phyloP scores from a whole-genome alignment of 2,797 vertebrate species.

The Trematomus bernacchii region DNA sequence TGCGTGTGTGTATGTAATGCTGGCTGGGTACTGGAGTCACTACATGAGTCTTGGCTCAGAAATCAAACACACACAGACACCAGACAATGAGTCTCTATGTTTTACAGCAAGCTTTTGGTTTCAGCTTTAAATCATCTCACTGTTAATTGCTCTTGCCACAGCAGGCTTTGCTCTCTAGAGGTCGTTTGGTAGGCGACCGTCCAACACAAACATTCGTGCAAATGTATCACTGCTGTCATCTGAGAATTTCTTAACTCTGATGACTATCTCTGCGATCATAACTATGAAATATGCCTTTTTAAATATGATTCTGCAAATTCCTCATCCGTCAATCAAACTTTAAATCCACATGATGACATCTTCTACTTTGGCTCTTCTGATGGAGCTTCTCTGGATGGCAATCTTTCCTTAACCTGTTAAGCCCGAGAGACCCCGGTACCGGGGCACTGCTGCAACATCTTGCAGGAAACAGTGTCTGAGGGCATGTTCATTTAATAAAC shows the following conservation, averaged over 20 bases:
- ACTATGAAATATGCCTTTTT: neutral
- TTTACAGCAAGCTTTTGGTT: constrained; percentile 35
- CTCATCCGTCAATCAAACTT: neutral
- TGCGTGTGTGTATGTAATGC: constrained; percentile 19
- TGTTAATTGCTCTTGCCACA: constrained; percentile 35
- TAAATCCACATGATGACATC: neutral
- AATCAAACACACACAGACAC: constrained; percentile 15
- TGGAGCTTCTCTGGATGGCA: neutral
- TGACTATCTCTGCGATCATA: neutral
- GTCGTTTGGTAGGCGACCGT: neutral
- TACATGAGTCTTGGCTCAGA: constrained; percentile 31
- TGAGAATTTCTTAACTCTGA: neutral
- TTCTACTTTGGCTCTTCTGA: constrained; percentile 1
- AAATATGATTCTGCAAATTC: neutral
- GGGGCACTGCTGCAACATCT: too few relatives aligned
- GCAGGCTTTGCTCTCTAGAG: constrained; percentile 13
- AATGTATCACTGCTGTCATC: neutral
- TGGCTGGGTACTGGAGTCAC: constrained; percentile 48
- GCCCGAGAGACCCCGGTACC: too few relatives aligned
- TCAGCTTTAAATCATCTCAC: constrained; percentile 26
- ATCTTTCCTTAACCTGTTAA: too few relatives aligned
- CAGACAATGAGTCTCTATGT: constrained; percentile 64
- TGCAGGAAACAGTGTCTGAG: too few relatives aligned
- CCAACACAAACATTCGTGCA: neutral
- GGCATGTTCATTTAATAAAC: too few relatives aligned